Evolutionary conservation across 2,113 vertebrate species (phyloP), one percentile per base, ranked within the genome.

Genomic region (Ciconia stormi): DNA sequence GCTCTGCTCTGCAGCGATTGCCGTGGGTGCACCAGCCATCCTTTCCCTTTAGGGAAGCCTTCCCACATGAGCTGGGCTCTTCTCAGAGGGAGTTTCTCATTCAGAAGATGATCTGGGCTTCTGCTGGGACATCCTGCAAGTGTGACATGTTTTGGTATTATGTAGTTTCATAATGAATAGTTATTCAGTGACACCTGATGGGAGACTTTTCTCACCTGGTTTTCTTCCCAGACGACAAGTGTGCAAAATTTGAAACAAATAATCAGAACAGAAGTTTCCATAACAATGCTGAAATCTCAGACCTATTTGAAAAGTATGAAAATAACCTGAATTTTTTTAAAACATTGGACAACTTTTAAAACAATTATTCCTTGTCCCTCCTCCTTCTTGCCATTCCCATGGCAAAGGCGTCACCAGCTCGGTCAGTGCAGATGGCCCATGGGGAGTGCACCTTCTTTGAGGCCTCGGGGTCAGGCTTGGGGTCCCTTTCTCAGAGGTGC

Each of bases 61-160:
- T 36, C 27, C 36, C 22, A 7, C 5, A 2, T 1, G 13, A 77
- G 3, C 58, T 77, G 49, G 21, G 67, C 17, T 86, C n/a, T 40
- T 49, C 34, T 38, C 1, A 1, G 14, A 0, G 6, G 58, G 38
- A 58, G 3, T 70, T 86, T 42, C 59, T 87, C 42, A 29, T 76
- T n/a, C 21, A 52, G 56, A 20, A 59, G 26, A 9, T 11, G 6
- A 47, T 12, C 34, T 49, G 25, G 10, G 27, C 59, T 66, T 22
- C 66, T 61, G 26, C 52, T 78, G 42, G 23, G 55, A 42, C 13
- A 17, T 12, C 58, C 53, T 42, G 40, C 5, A 0, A 13, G 6
- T 22, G 29, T 9, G 88, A 30, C 2, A 0, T 0, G 4, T 25
- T 58, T 67, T 50, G 15, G 20, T 26, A 12, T 15, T 7, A 1